Evolutionary conservation across 2,113 vertebrate species (phyloP).

Genomic region (Amphiprion ocellaris): DNA sequence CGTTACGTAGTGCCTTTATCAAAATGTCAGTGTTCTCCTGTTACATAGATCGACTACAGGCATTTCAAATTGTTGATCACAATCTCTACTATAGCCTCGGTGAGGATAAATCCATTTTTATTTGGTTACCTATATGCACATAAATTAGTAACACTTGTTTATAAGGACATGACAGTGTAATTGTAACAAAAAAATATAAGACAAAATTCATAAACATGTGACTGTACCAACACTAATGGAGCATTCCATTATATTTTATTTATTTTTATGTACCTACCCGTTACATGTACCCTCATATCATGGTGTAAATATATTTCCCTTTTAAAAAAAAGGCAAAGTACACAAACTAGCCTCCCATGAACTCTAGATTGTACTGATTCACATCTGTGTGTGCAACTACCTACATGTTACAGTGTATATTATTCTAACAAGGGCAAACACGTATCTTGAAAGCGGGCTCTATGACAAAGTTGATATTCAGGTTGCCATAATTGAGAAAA

Average conservation of each 20-base stretch:
- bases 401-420: no score
- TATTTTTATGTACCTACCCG: no score
- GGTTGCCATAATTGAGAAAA: no score
- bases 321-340: no score
- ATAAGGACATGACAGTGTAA: not conserved
- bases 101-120: not conserved
- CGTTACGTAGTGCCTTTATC: not conserved
- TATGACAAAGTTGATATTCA: no score
- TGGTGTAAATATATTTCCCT: no score
- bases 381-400: no score
- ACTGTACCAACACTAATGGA: no score
- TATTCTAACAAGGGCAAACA: no score
- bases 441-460: no score
- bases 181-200: not conserved
- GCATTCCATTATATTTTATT: no score
- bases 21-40: not conserved
- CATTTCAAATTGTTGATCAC: not conserved
- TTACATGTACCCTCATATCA: not conserved
- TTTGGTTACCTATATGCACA: slow-evolving; percentile 7
- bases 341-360: slow-evolving; percentile 6
- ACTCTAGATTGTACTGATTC: no score
- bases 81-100: not conserved
- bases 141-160: not conserved
- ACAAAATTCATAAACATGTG: not conserved
- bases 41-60: not conserved